phyloP scores from a whole-genome alignment of 2,113 vertebrate species.

The Promerops cafer region DNA sequence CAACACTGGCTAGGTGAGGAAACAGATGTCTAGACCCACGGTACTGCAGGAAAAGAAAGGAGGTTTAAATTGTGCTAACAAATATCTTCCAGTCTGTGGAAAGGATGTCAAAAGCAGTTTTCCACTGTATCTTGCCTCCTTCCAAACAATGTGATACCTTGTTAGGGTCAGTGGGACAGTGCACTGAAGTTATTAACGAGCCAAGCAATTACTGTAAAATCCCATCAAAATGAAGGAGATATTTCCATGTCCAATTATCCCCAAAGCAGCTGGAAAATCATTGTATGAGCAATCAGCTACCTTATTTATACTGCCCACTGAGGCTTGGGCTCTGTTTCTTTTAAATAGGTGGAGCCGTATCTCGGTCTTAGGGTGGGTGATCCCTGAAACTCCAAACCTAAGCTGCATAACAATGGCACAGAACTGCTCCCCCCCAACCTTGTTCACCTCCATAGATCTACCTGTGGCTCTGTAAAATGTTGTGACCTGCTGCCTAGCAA shows the following conservation, averaged over 20 bases:
- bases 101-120: neutral
- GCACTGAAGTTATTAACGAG: neutral
- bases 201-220: neutral
- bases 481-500: neutral
- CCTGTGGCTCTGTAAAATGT: neutral
- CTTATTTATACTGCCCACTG: neutral
- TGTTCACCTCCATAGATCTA: neutral
- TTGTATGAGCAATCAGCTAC: neutral
- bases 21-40: neutral
- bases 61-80: neutral
- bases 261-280: neutral
- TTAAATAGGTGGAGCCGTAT: neutral
- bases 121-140: neutral
- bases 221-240: neutral
- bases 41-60: neutral
- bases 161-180: neutral
- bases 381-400: neutral
- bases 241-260: neutral
- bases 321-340: neutral
- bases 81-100: neutral
- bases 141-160: neutral
- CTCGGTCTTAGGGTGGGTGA: neutral
- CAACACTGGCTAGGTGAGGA: neutral
- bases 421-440: neutral
- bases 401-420: neutral